phyloP scores from a whole-genome alignment of 64 coral and sea anemone genomes.

The Montipora foliosa region DNA sequence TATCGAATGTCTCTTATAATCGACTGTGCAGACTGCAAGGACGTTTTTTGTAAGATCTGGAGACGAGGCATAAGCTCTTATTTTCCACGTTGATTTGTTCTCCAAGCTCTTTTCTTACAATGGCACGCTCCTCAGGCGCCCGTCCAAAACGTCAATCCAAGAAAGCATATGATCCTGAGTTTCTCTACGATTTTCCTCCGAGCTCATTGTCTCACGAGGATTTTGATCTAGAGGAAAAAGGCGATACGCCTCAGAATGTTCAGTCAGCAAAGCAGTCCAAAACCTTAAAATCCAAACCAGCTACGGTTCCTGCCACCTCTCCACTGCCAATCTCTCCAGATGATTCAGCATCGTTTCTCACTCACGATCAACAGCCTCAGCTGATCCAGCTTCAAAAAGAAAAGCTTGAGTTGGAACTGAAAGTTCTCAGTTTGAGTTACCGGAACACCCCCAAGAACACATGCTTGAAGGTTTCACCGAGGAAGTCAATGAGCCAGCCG shows the following conservation, averaged over 20 bases:
- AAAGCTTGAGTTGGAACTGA: background rate
- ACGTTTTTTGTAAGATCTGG: background rate
- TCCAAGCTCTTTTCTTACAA: background rate
- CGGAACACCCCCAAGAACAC: background rate
- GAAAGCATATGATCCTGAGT: constrained; percentile 10
- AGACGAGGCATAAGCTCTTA: constrained; percentile 2
- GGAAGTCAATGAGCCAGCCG: background rate
- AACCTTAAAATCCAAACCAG: background rate
- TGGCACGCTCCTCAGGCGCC: constrained; percentile 18
- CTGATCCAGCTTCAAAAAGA: constrained; percentile 2
- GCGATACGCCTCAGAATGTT: too few species aligned
- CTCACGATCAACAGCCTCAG: background rate
- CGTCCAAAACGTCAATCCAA: background rate
- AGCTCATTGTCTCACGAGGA: background rate
- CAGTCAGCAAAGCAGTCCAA: background rate
- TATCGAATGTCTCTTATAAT: constrained; percentile 4
- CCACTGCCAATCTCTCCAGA: background rate
- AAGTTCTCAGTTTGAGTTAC: background rate
- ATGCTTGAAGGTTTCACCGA: background rate
- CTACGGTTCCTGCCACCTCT: background rate
- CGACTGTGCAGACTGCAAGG: background rate
- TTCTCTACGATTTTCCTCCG: background rate
- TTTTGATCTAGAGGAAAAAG: background rate
- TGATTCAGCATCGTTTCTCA: background rate
- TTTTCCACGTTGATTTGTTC: background rate